These are phyloP conservation scores for Micropoecilia bifurca DNA, from an alignment of 2,797 vertebrate species.

Conservation along the genomic window DNA sequence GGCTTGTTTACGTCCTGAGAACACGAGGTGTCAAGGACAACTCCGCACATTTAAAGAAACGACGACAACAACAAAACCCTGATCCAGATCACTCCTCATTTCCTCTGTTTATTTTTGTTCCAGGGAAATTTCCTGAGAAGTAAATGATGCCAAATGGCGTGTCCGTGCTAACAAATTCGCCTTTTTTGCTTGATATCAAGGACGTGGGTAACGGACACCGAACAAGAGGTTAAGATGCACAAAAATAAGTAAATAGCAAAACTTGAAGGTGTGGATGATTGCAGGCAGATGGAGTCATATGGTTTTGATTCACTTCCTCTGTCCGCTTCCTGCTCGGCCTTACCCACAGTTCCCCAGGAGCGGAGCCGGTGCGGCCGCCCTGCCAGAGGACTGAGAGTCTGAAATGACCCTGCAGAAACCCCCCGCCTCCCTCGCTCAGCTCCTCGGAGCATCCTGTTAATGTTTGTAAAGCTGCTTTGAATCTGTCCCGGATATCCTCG, in stretches of 20 bases:
- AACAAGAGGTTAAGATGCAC: slow-evolving; percentile 3
- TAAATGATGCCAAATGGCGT: slow-evolving; percentile 12
- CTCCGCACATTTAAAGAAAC: slow-evolving; percentile 23
- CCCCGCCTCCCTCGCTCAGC: slow-evolving; percentile 39
- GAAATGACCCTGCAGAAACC: slow-evolving; percentile 62
- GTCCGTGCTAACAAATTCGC: slow-evolving; percentile 21
- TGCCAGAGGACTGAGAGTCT: slow-evolving; percentile 48
- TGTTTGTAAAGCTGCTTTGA: slow-evolving; percentile 81
- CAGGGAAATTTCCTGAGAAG: slow-evolving; percentile 48
- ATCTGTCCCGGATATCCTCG: slow-evolving; percentile 73
- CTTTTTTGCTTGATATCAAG: slow-evolving; percentile 7
- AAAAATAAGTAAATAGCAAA: neutral
- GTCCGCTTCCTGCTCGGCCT: slow-evolving; percentile 72
- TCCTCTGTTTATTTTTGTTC: slow-evolving; percentile 55
- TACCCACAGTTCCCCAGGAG: slow-evolving; percentile 60
- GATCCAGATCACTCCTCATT: slow-evolving; percentile 48
- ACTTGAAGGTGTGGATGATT: slow-evolving; percentile 7
- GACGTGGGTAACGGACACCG: slow-evolving; percentile 4
- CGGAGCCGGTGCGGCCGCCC: slow-evolving; percentile 57
- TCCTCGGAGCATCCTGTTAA: slow-evolving; percentile 52
- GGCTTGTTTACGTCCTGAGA: slow-evolving; percentile 21
- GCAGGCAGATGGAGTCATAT: slow-evolving; percentile 59
- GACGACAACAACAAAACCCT: no score
- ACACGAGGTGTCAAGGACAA: slow-evolving; percentile 16
- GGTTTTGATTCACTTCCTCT: slow-evolving; percentile 71